phyloP scores from a whole-genome alignment of 2,113 vertebrate species.

The Nasalis larvatus region DNA sequence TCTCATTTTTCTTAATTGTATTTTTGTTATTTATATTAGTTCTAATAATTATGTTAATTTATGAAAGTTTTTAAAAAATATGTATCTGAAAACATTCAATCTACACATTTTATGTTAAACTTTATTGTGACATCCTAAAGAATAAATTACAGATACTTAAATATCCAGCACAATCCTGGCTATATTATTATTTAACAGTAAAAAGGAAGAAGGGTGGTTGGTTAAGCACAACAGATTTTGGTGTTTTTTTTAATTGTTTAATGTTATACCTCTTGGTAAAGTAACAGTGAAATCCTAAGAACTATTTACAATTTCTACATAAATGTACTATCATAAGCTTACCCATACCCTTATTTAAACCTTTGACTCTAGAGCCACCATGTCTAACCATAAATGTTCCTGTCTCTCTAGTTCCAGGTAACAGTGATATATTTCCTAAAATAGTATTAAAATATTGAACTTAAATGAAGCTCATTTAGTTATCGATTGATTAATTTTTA shows the following conservation, averaged over 20 bases:
- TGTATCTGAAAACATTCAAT: not conserved
- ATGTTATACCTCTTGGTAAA: not conserved
- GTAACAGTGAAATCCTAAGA: not conserved
- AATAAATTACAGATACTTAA: not conserved
- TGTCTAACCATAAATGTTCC: not conserved
- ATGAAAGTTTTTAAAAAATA: not conserved
- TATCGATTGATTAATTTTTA: not conserved
- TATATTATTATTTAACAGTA: not conserved
- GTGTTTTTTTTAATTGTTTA: not conserved
- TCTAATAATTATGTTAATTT: not conserved
- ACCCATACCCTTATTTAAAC: not conserved
- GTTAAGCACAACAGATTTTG: not conserved
- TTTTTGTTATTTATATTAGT: not conserved
- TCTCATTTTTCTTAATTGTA: not conserved
- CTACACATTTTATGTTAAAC: not conserved
- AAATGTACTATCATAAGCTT: not conserved
- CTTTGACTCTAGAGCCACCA: not conserved
- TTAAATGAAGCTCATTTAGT: not conserved
- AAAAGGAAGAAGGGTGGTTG: not conserved
- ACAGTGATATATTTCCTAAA: not conserved
- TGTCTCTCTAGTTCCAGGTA: not conserved
- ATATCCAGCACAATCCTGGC: not conserved
- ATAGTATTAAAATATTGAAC: not conserved
- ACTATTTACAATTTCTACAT: not conserved
- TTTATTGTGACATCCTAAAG: not conserved